phyloP scores from a whole-genome alignment of 2,113 vertebrate genomes.

The Thalassoma bifasciatum region DNA sequence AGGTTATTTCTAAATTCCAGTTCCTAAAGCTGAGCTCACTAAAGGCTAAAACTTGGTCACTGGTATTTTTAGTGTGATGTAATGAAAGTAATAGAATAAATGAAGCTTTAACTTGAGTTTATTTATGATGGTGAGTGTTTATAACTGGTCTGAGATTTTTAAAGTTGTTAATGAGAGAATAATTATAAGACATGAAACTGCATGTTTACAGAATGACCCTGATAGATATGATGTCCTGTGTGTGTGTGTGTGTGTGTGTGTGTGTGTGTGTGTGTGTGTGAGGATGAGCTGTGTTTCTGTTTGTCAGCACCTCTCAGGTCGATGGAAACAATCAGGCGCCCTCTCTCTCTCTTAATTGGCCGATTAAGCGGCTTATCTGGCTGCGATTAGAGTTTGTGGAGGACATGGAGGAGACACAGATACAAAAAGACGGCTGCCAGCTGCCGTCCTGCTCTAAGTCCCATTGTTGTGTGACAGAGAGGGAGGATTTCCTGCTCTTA shows the following conservation, averaged over 20 bases:
- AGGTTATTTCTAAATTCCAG: too few relatives aligned
- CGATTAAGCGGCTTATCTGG: conserved; percentile 67
- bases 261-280: conserved; percentile 33
- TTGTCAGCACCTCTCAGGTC: conserved; percentile 65
- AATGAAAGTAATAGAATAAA: too few relatives aligned
- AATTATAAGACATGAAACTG: too few relatives aligned
- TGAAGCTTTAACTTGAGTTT: too few relatives aligned
- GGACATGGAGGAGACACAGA: conserved; percentile 27
- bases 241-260: too few relatives aligned
- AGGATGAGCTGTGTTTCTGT: conserved; percentile 33
- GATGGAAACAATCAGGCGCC: conserved; percentile 27
- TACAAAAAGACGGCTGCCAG: conserved; percentile 69
- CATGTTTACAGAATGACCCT: too few relatives aligned
- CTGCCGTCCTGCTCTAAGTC: conserved; percentile 23
- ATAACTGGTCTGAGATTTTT: too few relatives aligned
- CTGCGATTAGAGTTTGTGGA: conserved; percentile 67
- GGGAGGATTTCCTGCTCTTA: conserved; percentile 59
- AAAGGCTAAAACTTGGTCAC: too few relatives aligned
- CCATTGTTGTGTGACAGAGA: conserved; percentile 80
- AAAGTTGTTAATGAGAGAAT: too few relatives aligned
- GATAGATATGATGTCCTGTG: not conserved
- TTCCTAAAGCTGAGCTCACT: too few relatives aligned
- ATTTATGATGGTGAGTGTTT: too few relatives aligned
- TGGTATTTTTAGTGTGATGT: too few relatives aligned
- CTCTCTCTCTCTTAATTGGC: conserved; percentile 47